Evolutionary conservation across 2,888 invertebrate genomes (phyloP).

Genomic region (Synanthedon andrenaeformis): DNA sequence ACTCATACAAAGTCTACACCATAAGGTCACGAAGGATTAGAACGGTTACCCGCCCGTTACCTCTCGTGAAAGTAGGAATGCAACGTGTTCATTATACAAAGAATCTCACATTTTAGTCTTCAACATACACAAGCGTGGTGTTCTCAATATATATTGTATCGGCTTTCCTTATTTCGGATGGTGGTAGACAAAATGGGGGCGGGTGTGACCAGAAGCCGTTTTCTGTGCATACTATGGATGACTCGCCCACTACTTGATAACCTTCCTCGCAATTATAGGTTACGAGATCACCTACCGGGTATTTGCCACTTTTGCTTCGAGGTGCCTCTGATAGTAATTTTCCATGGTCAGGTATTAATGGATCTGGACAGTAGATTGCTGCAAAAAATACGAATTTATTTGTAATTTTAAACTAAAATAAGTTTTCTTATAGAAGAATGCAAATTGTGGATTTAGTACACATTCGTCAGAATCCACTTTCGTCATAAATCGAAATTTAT

Average conservation of each 20-base stretch:
- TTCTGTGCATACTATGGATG: slow-evolving; percentile 87
- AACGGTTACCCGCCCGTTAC: too few species aligned
- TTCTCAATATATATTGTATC: slow-evolving; percentile 56
- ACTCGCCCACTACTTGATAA: slow-evolving; percentile 73
- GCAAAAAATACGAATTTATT: slow-evolving; percentile 12
- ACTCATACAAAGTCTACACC: too few species aligned
- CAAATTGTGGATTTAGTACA: too few species aligned
- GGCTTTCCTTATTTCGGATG: slow-evolving; percentile 35
- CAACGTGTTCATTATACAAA: too few species aligned
- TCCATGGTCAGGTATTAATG: slow-evolving; percentile 79
- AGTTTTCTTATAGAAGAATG: neutral
- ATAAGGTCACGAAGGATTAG: neutral
- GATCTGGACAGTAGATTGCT: slow-evolving; percentile 88
- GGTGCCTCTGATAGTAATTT: slow-evolving; percentile 47
- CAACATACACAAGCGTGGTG: slow-evolving; percentile 46
- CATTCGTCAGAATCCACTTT: too few species aligned
- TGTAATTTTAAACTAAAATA: neutral
- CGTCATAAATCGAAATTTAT: too few species aligned
- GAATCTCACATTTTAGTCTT: slow-evolving; percentile 19
- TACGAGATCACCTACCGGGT: slow-evolving; percentile 84
- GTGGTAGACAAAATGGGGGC: slow-evolving; percentile 79
- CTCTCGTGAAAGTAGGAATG: too few species aligned
- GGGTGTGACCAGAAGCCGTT: slow-evolving; percentile 90
- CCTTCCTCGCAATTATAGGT: slow-evolving; percentile 73
- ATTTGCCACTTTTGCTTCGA: slow-evolving; percentile 61